Evolutionary conservation across 2,888 invertebrate genomes (phyloP).

Genomic region (Timandra comae): DNA sequence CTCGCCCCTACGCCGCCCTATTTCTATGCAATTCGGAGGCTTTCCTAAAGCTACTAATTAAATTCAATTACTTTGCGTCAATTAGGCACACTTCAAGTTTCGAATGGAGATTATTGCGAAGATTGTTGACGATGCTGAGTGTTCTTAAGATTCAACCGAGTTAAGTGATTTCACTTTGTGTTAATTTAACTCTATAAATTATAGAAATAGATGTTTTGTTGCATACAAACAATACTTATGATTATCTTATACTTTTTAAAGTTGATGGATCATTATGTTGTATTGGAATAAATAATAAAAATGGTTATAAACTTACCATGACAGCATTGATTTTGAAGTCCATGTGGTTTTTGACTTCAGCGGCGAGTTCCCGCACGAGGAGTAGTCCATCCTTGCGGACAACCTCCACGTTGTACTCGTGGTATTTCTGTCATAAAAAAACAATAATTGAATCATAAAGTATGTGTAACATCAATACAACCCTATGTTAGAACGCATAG

Average conservation of each 20-base stretch:
- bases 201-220: too few relatives aligned
- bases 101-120: conserved; percentile 16
- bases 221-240: too few relatives aligned
- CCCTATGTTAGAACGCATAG: too few relatives aligned
- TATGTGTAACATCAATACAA: too few relatives aligned
- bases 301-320: conserved; percentile 92
- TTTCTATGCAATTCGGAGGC: conserved; percentile 22
- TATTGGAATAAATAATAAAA: too few relatives aligned
- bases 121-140: conserved; percentile 5
- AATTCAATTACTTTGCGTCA: conserved; percentile 28
- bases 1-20: conserved; percentile 13
- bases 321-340: conserved; percentile 94
- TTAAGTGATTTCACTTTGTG: neutral
- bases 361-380: conserved; percentile 90
- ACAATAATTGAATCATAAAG: conserved; percentile 9
- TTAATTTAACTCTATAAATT: neutral
- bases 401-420: conserved; percentile 85
- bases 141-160: neutral
- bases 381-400: conserved; percentile 89
- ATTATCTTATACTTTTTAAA: too few relatives aligned
- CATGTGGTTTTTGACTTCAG: conserved; percentile 95
- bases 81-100: conserved; percentile 22
- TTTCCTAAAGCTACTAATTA: conserved; percentile 27
- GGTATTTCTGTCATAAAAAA: conserved; percentile 81
- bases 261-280: too few relatives aligned